These are phyloP conservation scores for Condylura cristata DNA, from an alignment of 2,113 vertebrate species.

Conservation along the genomic window DNA sequence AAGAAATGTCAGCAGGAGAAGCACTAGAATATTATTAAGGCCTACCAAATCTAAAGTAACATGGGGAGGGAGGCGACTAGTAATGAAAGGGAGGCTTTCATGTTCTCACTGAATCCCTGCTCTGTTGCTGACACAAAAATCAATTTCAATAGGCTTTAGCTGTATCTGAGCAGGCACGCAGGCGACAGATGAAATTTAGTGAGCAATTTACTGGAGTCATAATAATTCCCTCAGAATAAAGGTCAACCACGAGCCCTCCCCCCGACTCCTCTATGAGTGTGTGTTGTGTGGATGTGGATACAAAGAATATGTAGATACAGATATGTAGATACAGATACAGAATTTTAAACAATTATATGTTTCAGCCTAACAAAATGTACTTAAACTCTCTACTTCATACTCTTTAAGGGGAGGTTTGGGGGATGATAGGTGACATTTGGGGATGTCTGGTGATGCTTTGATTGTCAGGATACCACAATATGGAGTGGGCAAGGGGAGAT, in stretches of 20 bases:
- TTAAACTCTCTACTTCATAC: background rate
- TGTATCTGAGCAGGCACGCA: slow-evolving; percentile 63
- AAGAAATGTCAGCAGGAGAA: slow-evolving; percentile 61
- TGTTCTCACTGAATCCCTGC: slow-evolving; percentile 17
- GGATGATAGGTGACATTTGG: background rate
- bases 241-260: background rate
- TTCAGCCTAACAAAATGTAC: background rate
- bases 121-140: slow-evolving; percentile 63
- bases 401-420: background rate
- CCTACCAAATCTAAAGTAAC: background rate
- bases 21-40: slow-evolving; percentile 16
- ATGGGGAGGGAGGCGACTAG: background rate
- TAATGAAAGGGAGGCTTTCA: slow-evolving; percentile 47
- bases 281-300: background rate
- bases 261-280: background rate
- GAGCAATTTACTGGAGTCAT: slow-evolving; percentile 51
- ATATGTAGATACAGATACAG: background rate
- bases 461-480: background rate
- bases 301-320: background rate
- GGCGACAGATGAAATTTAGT: slow-evolving; percentile 67
- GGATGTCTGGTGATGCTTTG: background rate
- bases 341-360: background rate
- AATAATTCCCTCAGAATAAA: slow-evolving; percentile 34
- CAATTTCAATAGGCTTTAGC: slow-evolving; percentile 71
- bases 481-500: background rate